Base-by-base conservation (phyloP, 2,113 vertebrate genomes). In the Scartelaos histophorus region DNA sequence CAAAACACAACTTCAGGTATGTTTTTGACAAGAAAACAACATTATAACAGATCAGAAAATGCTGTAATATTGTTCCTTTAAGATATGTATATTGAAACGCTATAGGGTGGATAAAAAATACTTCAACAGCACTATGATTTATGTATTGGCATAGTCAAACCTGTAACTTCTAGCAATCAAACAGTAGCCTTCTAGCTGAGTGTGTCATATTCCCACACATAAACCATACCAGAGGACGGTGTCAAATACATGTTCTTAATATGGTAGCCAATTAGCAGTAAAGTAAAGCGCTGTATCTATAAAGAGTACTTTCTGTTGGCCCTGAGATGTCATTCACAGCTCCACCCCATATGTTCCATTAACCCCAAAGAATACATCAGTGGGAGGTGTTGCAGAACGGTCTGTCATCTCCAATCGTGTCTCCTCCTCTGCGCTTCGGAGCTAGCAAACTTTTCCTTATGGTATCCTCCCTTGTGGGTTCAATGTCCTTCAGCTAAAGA, bases 321-420 rank as follows among this genome's bases (percentile, higher is more conserved):
- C 56, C 16, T 13, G 16, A 73, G 35, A 62, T 76, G 70, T 80
- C 73, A 79, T 29, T 54, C 58, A 49, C 74, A 77, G 25, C 64
- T 34, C 53, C 24, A 73, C 54, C 58, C 38, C 58, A 71, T 67
- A 62, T 74, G 75, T 80, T 67, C 35, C 49, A 61, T 75, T 69
- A 67, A 70, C 47, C 24, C 73, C 10, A 69, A 78, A 71, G 74
- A 80, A 74, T 74, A 76, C 75, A 73, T 85, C 79, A 79, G 74
- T 66, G 61, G 57, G 35, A 82, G 66, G 47, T 79, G 64, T 72
- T 43, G 68, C 16, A 13, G 73, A 81, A 21, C 62, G 47, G 51
- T 49, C 69, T 21, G 43, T 79, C 84, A 77, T 64, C 56, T 29
- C 46, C 35, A 65, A 73, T 85, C 69, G 71, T 22, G 22, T 82